Evolutionary conservation across 2,113 vertebrate species (phyloP).

Genomic region (Etheostoma cragini): DNA sequence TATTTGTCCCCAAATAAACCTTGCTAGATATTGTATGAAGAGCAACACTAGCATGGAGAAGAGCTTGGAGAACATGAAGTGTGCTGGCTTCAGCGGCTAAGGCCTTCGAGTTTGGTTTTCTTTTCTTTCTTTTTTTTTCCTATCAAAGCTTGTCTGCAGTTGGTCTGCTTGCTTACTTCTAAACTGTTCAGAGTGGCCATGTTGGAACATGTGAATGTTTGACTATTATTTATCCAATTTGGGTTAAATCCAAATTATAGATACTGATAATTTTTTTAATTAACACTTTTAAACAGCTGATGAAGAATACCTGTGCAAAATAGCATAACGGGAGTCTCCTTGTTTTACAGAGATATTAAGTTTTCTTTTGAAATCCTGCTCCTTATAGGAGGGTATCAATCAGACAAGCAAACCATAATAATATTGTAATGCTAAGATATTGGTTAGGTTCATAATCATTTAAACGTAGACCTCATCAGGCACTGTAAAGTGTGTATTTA

Average conservation of each 20-base stretch:
- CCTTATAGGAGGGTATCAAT: background rate
- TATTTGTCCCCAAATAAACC: conserved; percentile 83
- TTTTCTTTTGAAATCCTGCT: conserved; percentile 10
- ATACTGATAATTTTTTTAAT: conserved; percentile 11
- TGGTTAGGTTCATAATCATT: conserved; percentile 46
- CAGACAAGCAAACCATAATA: conserved; percentile 46
- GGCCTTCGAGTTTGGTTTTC: conserved; percentile 50
- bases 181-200: conserved; percentile 60
- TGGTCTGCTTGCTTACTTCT: conserved; percentile 42
- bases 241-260: conserved; percentile 27
- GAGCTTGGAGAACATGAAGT: conserved; percentile 78
- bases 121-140: conserved; percentile 55
- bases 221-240: background rate
- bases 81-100: conserved; percentile 86
- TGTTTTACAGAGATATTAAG: conserved; percentile 4
- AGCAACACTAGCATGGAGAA: conserved; percentile 82
- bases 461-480: conserved; percentile 37
- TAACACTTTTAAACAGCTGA: conserved; percentile 8
- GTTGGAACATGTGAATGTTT: conserved; percentile 54
- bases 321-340: conserved; percentile 2
- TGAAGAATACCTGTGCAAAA: conserved; percentile 23
- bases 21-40: conserved; percentile 81
- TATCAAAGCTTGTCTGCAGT: conserved; percentile 80
- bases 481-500: conserved; percentile 59
- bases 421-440: conserved; percentile 53